Conservation (phyloP, 2,888 invertebrate species). For the Epinotia demarniana region DNA sequence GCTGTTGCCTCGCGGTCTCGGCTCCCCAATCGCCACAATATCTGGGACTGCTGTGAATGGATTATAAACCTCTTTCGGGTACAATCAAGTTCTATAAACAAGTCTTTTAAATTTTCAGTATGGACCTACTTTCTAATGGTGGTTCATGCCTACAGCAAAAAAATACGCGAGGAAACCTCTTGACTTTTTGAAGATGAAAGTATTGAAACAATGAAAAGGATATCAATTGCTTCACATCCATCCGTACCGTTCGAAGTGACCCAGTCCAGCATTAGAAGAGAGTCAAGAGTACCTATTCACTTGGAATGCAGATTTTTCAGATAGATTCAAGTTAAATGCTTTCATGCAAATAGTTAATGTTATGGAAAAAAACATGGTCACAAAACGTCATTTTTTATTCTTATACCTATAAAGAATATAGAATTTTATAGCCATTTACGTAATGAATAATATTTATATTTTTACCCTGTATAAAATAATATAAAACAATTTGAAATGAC, state of each 20-base stretch:
- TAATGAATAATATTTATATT: too few species aligned
- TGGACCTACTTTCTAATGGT: constrained; percentile 72
- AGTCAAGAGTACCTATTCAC: background rate
- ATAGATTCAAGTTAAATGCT: too few species aligned
- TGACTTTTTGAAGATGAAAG: background rate
- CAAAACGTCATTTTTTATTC: background rate
- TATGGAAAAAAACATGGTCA: background rate
- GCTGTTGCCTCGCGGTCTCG: background rate
- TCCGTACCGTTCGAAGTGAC: background rate
- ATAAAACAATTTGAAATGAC: background rate
- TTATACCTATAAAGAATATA: background rate
- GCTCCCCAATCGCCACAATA: background rate
- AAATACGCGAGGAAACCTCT: constrained; percentile 19
- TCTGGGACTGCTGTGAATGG: background rate
- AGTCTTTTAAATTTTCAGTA: constrained; percentile 62
- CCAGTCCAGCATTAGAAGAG: background rate
- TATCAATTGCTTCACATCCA: background rate
- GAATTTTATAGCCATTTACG: background rate
- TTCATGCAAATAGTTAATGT: background rate
- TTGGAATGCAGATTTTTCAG: background rate
- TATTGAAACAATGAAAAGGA: constrained; percentile 2
- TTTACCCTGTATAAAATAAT: background rate
- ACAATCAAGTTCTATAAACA: background rate
- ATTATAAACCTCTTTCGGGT: constrained; percentile 3
- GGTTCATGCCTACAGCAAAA: constrained; percentile 63